Conservation (phyloP, 2,888 invertebrate species). For the Euzetes globulus region DNA sequence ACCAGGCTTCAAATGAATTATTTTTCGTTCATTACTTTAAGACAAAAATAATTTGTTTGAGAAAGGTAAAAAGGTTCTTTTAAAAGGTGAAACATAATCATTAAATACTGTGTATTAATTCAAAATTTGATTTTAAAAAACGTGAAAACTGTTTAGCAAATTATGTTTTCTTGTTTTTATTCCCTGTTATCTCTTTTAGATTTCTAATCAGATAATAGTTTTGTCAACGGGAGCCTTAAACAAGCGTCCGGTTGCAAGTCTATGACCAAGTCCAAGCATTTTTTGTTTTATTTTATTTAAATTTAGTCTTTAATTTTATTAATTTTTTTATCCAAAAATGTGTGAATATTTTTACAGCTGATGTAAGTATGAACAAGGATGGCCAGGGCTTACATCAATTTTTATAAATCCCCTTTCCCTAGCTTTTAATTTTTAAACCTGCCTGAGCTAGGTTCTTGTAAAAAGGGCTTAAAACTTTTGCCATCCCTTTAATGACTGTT, state of each 20-base stretch:
- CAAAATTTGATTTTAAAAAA: not conserved
- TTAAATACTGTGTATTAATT: too few species aligned
- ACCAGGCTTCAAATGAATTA: too few species aligned
- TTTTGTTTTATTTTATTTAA: not conserved
- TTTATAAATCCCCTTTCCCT: not conserved
- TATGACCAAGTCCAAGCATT: not conserved
- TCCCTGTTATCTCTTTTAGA: slow-evolving; percentile 26
- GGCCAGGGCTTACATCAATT: not conserved
- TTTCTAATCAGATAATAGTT: slow-evolving; percentile 16
- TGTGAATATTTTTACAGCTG: not conserved
- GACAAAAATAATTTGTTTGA: too few species aligned
- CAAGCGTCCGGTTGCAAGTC: slow-evolving; percentile 29
- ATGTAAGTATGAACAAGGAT: not conserved
- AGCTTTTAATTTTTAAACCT: not conserved
- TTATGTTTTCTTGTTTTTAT: slow-evolving; percentile 17
- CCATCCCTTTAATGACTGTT: too few species aligned
- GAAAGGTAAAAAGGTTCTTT: too few species aligned
- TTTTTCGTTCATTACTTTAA: too few species aligned
- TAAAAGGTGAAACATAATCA: too few species aligned
- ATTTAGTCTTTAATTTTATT: not conserved
- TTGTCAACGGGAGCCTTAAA: slow-evolving; percentile 23
- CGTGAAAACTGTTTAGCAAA: not conserved
- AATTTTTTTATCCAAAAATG: not conserved
- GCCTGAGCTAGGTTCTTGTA: too few species aligned
- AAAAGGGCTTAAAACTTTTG: too few species aligned